These are phyloP conservation scores for Linurgus olivaceus DNA, from an alignment of 2,797 vertebrate species.

Conservation along the genomic window DNA sequence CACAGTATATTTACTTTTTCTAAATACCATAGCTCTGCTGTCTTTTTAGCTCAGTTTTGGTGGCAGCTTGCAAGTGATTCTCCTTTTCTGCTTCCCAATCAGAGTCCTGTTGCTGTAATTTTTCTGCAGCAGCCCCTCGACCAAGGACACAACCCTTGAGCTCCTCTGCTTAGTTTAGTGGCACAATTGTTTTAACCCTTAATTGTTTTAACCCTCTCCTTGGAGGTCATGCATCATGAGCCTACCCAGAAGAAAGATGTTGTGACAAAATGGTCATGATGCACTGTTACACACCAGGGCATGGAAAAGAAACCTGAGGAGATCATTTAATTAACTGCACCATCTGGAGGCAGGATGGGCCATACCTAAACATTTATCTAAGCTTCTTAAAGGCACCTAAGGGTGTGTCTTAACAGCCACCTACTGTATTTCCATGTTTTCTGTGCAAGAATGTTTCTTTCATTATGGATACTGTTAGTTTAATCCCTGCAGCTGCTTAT, in stretches of 20 bases:
- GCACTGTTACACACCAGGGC: background rate
- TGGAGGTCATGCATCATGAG: background rate
- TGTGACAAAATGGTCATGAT: background rate
- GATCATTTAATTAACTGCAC: background rate
- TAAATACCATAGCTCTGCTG: background rate
- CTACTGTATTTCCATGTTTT: background rate
- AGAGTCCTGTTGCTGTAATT: background rate
- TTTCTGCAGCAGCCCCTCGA: background rate
- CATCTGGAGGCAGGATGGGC: background rate
- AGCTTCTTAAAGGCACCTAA: background rate
- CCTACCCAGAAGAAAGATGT: background rate
- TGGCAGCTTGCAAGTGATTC: background rate
- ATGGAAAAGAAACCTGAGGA: background rate
- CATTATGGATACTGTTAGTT: background rate
- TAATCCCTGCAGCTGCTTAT: background rate
- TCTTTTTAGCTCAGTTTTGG: background rate
- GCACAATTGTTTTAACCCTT: background rate
- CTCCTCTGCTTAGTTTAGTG: background rate
- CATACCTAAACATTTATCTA: background rate
- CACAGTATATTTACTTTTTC: background rate
- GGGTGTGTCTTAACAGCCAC: background rate
- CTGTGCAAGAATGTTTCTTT: background rate
- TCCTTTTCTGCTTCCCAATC: background rate
- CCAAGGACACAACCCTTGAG: background rate
- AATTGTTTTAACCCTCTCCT: background rate